A percentile compares a stretch with the other conserved stretches of the same genome.
These are phyloP conservation scores for Pimpla rufipes DNA, from an alignment of 2,888 invertebrate genomes.

Conservation along the genomic window DNA sequence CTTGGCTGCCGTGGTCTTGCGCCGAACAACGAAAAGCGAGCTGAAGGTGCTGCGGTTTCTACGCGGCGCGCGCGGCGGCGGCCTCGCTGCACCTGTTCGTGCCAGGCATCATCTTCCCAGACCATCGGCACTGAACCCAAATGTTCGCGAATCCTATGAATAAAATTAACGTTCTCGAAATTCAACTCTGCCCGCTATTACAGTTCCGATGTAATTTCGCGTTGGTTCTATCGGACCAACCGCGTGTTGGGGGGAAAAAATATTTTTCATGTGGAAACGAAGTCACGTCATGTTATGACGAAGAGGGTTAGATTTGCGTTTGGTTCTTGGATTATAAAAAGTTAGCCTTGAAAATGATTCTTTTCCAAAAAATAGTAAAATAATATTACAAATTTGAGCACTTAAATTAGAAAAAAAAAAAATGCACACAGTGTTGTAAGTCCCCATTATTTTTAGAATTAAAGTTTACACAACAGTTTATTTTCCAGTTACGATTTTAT, in stretches of 20 bases:
- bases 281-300: not conserved
- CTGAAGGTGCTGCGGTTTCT: slow-evolving; percentile 39
- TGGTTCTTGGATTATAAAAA: not conserved
- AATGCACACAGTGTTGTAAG: no score
- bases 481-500: no score
- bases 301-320: not conserved
- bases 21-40: slow-evolving; percentile 51
- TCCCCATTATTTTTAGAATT: no score
- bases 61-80: slow-evolving; percentile 34
- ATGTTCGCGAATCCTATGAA: not conserved
- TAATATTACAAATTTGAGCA: no score
- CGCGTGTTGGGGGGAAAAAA: not conserved
- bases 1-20: slow-evolving; percentile 58
- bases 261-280: not conserved
- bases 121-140: not conserved
- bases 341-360: no score
- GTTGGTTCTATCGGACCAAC: not conserved
- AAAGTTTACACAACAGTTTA: no score
- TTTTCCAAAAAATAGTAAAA: no score
- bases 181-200: not conserved
- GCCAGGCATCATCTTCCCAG: slow-evolving; percentile 34
- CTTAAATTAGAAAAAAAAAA: no score
- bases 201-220: not conserved
- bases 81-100: slow-evolving; percentile 54
- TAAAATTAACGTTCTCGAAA: slow-evolving; percentile 13